Percentiles rank a stretch among this genome's conserved stretches.
These are phyloP conservation scores for Molossus alvarezi DNA, from an alignment of 2,797 vertebrate genomes.

Conservation along the genomic window DNA sequence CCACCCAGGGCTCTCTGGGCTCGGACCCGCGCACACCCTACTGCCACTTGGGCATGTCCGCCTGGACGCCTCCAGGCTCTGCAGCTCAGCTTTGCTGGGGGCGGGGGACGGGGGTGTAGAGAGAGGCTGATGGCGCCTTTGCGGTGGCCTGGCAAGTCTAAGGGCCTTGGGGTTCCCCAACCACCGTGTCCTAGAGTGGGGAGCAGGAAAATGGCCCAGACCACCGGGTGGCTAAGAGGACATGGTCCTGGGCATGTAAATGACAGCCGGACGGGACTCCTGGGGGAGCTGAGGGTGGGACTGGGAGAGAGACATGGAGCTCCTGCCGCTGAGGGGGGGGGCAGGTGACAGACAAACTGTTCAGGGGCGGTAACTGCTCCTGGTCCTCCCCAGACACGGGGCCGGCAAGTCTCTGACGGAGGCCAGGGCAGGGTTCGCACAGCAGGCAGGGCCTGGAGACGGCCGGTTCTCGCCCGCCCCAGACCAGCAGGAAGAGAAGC, in stretches of 20 bases:
- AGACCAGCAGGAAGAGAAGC: too few species aligned
- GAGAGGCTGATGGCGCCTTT: fast-evolving
- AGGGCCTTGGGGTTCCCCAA: neutral
- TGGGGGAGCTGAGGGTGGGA: fast-evolving
- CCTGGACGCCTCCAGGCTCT: fast-evolving
- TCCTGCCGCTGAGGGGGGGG: neutral
- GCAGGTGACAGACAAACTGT: neutral
- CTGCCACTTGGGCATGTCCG: fast-evolving
- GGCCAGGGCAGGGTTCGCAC: neutral
- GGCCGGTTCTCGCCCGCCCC: neutral
- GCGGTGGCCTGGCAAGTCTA: too few species aligned
- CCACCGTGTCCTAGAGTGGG: fast-evolving
- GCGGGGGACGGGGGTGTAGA: fast-evolving
- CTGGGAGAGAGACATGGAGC: neutral
- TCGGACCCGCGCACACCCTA: neutral
- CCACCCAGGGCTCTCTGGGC: neutral
- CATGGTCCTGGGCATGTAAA: fast-evolving
- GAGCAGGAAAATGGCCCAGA: neutral
- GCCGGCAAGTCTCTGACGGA: fast-evolving
- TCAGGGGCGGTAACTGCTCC: fast-evolving
- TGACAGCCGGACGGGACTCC: neutral
- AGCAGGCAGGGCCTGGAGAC: too few species aligned
- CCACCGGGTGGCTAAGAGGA: neutral
- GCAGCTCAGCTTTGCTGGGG: fast-evolving
- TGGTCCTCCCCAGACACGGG: neutral